Conservation (phyloP, 2,113 vertebrate genomes). For the Pantherophis guttatus region DNA sequence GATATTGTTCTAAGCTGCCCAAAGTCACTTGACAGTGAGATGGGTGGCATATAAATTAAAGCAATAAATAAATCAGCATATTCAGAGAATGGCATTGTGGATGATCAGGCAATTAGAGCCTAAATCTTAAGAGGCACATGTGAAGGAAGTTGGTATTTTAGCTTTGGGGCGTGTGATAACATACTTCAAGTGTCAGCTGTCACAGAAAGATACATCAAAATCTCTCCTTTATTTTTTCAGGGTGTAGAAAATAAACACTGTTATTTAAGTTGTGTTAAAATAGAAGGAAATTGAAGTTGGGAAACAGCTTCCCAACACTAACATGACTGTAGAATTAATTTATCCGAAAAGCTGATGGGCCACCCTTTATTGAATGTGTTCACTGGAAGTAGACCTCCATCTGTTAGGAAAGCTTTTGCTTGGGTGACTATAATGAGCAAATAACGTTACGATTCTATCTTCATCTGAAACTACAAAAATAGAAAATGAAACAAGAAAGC, state of each 20-base stretch:
- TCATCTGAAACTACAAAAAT: not conserved
- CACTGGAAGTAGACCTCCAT: not conserved
- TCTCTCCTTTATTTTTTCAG: not conserved
- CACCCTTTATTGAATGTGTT: not conserved
- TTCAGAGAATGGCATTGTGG: not conserved
- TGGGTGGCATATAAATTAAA: not conserved
- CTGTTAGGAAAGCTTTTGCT: not conserved
- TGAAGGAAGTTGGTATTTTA: not conserved
- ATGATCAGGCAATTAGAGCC: not conserved
- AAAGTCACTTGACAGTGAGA: not conserved
- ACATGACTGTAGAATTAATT: not conserved
- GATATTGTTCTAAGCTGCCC: not conserved
- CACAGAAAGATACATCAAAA: not conserved
- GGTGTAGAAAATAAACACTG: not conserved
- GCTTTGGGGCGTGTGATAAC: not conserved
- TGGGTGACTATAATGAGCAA: not conserved
- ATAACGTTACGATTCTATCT: not conserved
- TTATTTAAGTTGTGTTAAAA: not conserved
- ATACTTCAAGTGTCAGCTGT: not conserved
- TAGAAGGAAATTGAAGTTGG: not conserved
- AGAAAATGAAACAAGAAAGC: not conserved
- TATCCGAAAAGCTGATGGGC: not conserved
- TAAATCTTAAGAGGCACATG: not conserved
- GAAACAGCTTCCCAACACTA: not conserved
- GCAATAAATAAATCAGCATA: not conserved